These are phyloP conservation scores for Spilogale gracilis DNA, from an alignment of 2,113 vertebrate species.

Conservation along the genomic window DNA sequence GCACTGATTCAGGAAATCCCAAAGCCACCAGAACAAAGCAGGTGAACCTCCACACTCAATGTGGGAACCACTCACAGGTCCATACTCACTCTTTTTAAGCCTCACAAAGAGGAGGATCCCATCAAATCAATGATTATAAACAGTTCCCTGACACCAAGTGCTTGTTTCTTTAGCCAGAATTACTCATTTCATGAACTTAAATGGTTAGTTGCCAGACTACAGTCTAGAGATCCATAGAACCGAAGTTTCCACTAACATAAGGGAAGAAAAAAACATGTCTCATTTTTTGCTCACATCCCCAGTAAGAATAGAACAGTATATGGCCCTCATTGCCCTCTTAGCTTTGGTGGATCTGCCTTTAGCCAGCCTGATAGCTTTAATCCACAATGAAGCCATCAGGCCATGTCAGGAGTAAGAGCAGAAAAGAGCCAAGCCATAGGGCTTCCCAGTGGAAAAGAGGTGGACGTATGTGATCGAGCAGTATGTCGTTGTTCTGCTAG, in stretches of 20 bases:
- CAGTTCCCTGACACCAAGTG: not conserved
- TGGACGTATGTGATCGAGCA: not conserved
- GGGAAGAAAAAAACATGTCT: not conserved
- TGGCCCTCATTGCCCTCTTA: not conserved
- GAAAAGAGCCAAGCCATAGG: not conserved
- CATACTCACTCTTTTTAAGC: not conserved
- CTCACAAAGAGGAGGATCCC: not conserved
- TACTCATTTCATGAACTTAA: not conserved
- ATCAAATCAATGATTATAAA: not conserved
- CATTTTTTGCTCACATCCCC: not conserved
- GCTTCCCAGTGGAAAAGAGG: not conserved
- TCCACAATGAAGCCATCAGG: not conserved
- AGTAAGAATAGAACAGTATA: not conserved
- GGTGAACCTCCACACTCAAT: not conserved
- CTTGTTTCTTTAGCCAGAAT: slow-evolving; percentile 25
- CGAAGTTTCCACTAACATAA: not conserved
- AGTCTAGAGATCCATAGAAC: not conserved
- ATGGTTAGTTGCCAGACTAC: not conserved
- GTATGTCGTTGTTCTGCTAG: not conserved
- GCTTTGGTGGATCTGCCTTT: not conserved
- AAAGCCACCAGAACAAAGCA: not conserved
- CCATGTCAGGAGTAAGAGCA: not conserved
- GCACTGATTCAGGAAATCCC: not conserved
- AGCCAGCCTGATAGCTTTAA: not conserved
- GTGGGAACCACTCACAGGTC: not conserved